Percentiles rank a stretch among this genome's conserved stretches.
Evolutionary conservation across 92 coral and sea anemone genomes (phyloP).

Genomic region (Phymanthus crucifer): DNA sequence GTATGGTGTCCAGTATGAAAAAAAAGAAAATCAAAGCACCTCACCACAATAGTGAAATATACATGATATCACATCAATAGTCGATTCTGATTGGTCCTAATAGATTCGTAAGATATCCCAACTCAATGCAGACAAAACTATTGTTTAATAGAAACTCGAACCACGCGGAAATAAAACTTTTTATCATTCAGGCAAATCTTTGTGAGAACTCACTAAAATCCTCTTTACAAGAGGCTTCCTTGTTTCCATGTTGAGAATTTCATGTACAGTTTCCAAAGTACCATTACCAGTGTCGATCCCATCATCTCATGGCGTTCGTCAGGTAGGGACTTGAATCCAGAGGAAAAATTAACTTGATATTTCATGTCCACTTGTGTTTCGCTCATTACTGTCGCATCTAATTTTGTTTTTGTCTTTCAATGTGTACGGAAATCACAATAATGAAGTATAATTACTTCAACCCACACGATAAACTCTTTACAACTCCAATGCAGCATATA

Average conservation of each 20-base stretch:
- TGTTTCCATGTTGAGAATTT: not conserved
- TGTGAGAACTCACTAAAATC: not conserved
- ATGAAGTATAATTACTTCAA: not conserved
- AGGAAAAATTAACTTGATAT: not conserved
- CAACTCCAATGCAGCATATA: not conserved
- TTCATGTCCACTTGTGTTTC: too few species aligned
- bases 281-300: not conserved
- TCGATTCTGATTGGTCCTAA: conserved; percentile 15
- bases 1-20: not conserved
- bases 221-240: conserved; percentile 10
- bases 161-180: not conserved
- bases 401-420: not conserved
- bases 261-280: not conserved
- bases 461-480: not conserved
- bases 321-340: not conserved
- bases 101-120: not conserved
- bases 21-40: conserved; percentile 14
- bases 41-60: conserved; percentile 18
- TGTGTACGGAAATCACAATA: not conserved
- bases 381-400: too few species aligned
- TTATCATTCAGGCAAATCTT: not conserved
- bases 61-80: conserved; percentile 5
- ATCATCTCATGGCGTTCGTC: not conserved
- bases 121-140: conserved; percentile 2
- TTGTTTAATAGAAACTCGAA: not conserved